Evolutionary conservation across 2,113 vertebrate genomes (phyloP).

Genomic region (Pseudorectes ferrugineus): DNA sequence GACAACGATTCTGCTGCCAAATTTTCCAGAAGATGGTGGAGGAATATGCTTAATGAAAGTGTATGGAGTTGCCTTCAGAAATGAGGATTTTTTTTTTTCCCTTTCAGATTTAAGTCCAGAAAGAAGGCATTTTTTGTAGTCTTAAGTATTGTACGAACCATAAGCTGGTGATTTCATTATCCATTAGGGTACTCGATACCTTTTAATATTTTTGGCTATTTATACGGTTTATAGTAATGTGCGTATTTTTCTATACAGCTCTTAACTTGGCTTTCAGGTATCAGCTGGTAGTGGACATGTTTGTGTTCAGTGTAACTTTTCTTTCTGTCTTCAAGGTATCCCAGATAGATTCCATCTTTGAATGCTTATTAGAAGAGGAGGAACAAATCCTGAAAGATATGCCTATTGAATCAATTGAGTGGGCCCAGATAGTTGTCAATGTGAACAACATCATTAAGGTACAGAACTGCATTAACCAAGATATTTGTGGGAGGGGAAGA

Average conservation of each 20-base stretch:
- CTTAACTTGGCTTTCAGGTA: background rate
- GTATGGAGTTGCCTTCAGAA: background rate
- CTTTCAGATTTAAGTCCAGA: background rate
- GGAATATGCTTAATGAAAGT: background rate
- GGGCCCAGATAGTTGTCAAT: constrained; percentile 83
- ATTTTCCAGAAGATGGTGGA: background rate
- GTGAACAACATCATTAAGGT: constrained; percentile 92
- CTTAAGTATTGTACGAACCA: background rate
- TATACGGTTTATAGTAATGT: background rate
- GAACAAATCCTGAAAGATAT: constrained; percentile 83
- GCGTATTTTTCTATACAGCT: background rate
- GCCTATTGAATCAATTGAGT: constrained; percentile 77
- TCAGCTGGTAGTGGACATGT: background rate
- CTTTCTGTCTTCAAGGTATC: constrained; percentile 80
- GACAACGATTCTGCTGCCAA: background rate
- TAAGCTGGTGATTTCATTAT: background rate
- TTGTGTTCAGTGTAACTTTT: background rate
- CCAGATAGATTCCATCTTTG: constrained; percentile 87
- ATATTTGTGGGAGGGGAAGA: background rate
- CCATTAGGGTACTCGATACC: background rate
- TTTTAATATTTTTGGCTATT: background rate
- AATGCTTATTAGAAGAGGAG: constrained; percentile 90
- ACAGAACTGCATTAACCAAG: background rate
- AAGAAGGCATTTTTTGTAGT: background rate
- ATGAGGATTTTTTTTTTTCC: background rate